Base-by-base conservation (phyloP, 2,113 vertebrate species). In the Edolisoma coerulescens region DNA sequence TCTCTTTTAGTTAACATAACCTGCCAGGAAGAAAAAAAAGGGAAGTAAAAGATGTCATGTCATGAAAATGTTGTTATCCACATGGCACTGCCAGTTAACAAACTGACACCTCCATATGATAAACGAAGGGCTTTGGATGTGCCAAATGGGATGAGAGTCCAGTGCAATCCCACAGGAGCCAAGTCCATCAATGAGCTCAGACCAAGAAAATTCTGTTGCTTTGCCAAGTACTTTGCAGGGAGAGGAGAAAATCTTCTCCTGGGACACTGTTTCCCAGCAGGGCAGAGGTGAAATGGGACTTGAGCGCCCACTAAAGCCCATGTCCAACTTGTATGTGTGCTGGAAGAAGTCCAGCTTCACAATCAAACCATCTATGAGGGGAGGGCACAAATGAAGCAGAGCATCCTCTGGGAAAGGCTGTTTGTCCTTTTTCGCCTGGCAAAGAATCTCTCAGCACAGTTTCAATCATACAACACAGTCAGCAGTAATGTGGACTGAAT, bases 401-500 rank as follows among this genome's bases (percentile, higher is more conserved):
- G 41, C 24, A 63, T 49, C 79, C 8, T 1, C 10, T 7, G 60
- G 84, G 74, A 87, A 89, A 81, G 32, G 30, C 33, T 87, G 28
- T 75, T 96, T 89, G 65, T 91, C 70, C 84, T 86, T 93, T 93
- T 79, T 53, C 3, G 50, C 75, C 79, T 84, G 73, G 74, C 19
- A 59, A 84, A 74, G 75, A 68, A 45, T 76, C 88, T 86, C 84
- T 96, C 86, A 71, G 41, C 80, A 63, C 69, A 35, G 21, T 93
- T 95, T 93, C 86, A 84, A 71, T 92, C 90, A 79, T 73, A 82
- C 59, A 90, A 93, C 85, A 91, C 49, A 26, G 26, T 79, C 7
- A 0, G 49, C 73, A 96, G 79, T 50, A 79, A 88, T 27, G 79
- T 21, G 6, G 56, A 65, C 65, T 76, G 73, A 93, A 79, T 44